Base-by-base conservation (phyloP, 2,888 invertebrate species). In the Cryptocheilus praepositus region DNA sequence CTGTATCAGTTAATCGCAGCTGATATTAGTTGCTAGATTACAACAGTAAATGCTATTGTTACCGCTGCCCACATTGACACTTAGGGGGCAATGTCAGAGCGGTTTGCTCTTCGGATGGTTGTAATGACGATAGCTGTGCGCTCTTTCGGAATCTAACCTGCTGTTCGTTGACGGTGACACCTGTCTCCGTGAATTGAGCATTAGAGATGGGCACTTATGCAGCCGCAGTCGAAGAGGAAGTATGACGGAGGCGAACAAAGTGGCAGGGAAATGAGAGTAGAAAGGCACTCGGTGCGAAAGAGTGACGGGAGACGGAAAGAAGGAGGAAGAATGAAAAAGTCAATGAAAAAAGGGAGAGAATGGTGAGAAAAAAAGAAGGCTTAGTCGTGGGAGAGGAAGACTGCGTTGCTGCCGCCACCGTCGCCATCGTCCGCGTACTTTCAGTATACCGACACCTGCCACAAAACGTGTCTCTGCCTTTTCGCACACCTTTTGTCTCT, bases 381-480 rank as follows among this genome's bases (percentile, higher is more conserved):
- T 11, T 3, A 4, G 44, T 1, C 1, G 3, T 36, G 36, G 36
- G 11, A 36, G 13, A 36, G 11, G 49, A 55, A 53, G 51, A 22
- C 36, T 25, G 22, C 15, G n/a, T n/a, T n/a, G 46, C 21, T 21
- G 52, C 28, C 56, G 43, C 45, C 45, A 58, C 45, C 22, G 43
- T 7, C 36, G 8, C 36, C 36, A 11, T 80, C 77, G 83, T 77
- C 77, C 83, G 80, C 81, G 81, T 84, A 79, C 80, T 79, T 77
- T 80, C 76, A 75, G 80, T 80, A 77, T 68, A 71, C 74, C 74
- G 76, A 68, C 82, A 81, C 80, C 83, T 83, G 83, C 83, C 82
- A 77, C 77, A 72, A 81, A 82, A 80, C 72, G 74, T 74, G 76
- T 69, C 67, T 79, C 70, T 68, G 71, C 76, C 71, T 79, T 78